Base-by-base conservation (phyloP, 2,797 vertebrate species). In the Melanotaenia boesemani region DNA sequence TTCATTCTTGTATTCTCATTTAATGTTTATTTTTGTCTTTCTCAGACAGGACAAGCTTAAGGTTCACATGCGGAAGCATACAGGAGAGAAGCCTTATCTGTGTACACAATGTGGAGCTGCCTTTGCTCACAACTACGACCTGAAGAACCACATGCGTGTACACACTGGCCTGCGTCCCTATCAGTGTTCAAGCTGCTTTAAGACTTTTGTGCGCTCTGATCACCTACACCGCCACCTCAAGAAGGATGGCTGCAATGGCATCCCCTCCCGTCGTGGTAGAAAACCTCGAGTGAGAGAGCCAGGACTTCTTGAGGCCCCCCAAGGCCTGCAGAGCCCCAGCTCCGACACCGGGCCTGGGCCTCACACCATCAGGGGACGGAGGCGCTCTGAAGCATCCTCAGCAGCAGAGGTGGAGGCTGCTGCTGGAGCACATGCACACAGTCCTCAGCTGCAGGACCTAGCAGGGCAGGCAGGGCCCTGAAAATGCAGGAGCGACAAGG, bases 71-170 rank as follows among this genome's bases (percentile, higher is more conserved):
- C 81, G 98, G 79, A 99, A 99, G 76, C 98, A 99, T 93, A 99
- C 98, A 2, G 98, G 98, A 63, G 98, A 99, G 94, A 99, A 99
- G 94, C 98, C 98, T 67, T 99, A 99, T 93, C 90, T 97, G 93
- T 99, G 98, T 92, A 96, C 97, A 84, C 97, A 98, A 79, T 99
- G 98, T 59, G 98, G 97, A 0, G 98, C 97, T 0, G 97, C 98
- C 75, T 99, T 99, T 57, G 97, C 97, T 34, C 98, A 99, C 94
- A 99, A 99, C 95, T 99, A 99, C 88, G 98, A 99, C 96, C 96
- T 99, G 94, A 98, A 99, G 94, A 99, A 99, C 95, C 98, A 99
- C 96, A 98, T 98, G 97, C 97, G 98, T 0, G 97, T 98, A 70
- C 98, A 99, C 95, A 99, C 98, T 0, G 98, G 98, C 84, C 95